A percentile compares a stretch with the other conserved stretches of the same genome.
phyloP scores from a whole-genome alignment of 2,113 vertebrate genomes.

The Muntiacus muntjak region DNA sequence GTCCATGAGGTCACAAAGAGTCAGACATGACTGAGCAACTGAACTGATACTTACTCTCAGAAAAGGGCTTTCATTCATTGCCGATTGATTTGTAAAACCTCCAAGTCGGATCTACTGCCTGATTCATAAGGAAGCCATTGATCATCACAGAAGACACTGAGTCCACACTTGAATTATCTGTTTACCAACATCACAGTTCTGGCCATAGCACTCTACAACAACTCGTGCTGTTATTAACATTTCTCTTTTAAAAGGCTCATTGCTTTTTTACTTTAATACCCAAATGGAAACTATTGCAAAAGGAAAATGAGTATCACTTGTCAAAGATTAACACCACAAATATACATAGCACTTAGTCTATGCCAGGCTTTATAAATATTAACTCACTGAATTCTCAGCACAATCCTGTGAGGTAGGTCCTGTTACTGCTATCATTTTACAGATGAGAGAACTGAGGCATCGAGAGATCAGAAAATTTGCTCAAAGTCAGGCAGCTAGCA shows the following conservation, averaged over 20 bases:
- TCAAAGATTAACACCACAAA: constrained; percentile 34
- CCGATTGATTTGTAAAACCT: background rate
- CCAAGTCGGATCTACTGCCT: background rate
- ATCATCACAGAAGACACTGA: background rate
- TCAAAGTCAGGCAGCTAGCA: background rate
- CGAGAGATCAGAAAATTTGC: background rate
- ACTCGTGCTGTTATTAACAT: background rate
- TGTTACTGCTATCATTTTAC: background rate
- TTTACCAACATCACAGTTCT: background rate
- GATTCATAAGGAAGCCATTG: background rate
- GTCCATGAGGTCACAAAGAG: background rate
- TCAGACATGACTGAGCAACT: background rate
- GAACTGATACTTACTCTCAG: background rate
- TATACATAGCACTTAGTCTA: background rate
- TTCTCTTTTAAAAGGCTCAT: constrained; percentile 14
- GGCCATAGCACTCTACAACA: background rate
- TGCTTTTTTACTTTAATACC: background rate
- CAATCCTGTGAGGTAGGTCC: background rate
- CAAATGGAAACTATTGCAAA: background rate
- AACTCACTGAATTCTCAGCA: background rate
- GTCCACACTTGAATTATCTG: background rate
- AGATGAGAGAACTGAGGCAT: background rate
- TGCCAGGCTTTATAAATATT: background rate
- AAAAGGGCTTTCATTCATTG: background rate
- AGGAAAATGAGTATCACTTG: background rate